Percentiles rank a stretch among this genome's conserved stretches.
Conservation (phyloP, 1,140 invertebrate genomes). For the Babylonia areolata region DNA sequence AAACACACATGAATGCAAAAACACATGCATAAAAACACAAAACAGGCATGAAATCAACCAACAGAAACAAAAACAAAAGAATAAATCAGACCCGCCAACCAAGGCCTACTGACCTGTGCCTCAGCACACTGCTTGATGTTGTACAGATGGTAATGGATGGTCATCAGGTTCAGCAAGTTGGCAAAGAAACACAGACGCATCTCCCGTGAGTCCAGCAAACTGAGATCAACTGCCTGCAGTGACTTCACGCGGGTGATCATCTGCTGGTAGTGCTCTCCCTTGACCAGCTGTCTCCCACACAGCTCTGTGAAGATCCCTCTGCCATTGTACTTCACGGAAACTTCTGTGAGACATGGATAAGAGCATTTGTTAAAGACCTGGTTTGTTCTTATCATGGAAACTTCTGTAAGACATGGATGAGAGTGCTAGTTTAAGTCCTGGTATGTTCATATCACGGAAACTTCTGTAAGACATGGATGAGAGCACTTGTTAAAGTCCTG, state of each 20-base stretch:
- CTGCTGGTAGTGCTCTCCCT: conserved; percentile 55
- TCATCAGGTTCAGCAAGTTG: conserved; percentile 72
- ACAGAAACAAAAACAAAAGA: not conserved
- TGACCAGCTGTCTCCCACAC: conserved; percentile 56
- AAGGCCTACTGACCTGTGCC: not conserved
- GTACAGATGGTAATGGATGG: conserved; percentile 64
- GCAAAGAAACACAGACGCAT: conserved; percentile 70
- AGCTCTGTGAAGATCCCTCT: conserved; percentile 60
- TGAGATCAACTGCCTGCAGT: conserved; percentile 64
- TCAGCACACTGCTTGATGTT: conserved; percentile 38
- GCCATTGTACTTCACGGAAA: conserved; percentile 5
- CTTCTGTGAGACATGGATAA: not conserved
- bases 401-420: too few species aligned
- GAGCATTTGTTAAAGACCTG: too few species aligned
- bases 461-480: too few species aligned
- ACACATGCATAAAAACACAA: not conserved
- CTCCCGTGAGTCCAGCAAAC: conserved; percentile 50
- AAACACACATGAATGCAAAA: not conserved
- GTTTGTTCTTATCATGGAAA: too few species aligned
- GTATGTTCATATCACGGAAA: too few species aligned
- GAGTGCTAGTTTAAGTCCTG: too few species aligned
- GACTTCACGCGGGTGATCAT: conserved; percentile 51
- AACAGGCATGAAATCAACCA: not conserved
- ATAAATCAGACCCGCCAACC: not conserved
- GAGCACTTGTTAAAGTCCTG: too few species aligned